Percentiles rank a stretch among this genome's conserved stretches.
Evolutionary conservation across 2,888 invertebrate species (phyloP).

Genomic region (Netelia fuscicornis): DNA sequence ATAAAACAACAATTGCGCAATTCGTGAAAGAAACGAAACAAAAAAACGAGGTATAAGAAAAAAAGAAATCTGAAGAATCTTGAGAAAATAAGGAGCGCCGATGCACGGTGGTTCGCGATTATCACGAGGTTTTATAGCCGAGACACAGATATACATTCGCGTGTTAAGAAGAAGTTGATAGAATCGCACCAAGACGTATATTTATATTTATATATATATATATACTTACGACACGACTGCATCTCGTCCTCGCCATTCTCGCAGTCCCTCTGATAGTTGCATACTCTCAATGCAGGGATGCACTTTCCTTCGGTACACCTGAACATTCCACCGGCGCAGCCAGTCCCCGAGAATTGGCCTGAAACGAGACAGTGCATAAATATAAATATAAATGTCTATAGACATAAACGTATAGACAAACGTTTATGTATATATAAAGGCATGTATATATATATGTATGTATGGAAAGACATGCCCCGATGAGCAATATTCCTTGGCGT

Average conservation of each 20-base stretch:
- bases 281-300: conserved; percentile 94
- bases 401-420: conserved; percentile 21
- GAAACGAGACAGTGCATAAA: conserved; percentile 67
- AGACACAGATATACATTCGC: conserved; percentile 8
- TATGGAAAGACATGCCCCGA: conserved; percentile 59
- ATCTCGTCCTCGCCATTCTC: conserved; percentile 96
- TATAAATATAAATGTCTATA: conserved; percentile 55
- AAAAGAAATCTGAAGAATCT: conserved; percentile 53
- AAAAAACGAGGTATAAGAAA: background rate
- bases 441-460: background rate
- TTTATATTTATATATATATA: conserved; percentile 1
- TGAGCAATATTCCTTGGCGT: conserved; percentile 78
- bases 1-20: conserved; percentile 49
- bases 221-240: conserved; percentile 94
- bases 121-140: conserved; percentile 45
- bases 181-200: background rate
- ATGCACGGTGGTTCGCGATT: conserved; percentile 40
- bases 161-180: background rate
- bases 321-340: conserved; percentile 92
- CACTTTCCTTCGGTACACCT: conserved; percentile 94
- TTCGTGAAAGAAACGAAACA: conserved; percentile 7
- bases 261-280: conserved; percentile 98
- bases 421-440: background rate
- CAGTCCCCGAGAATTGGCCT: conserved; percentile 73
- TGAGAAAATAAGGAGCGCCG: conserved; percentile 66